Evolutionary conservation across 2,797 vertebrate species (phyloP).

Genomic region (Coilia nasus): DNA sequence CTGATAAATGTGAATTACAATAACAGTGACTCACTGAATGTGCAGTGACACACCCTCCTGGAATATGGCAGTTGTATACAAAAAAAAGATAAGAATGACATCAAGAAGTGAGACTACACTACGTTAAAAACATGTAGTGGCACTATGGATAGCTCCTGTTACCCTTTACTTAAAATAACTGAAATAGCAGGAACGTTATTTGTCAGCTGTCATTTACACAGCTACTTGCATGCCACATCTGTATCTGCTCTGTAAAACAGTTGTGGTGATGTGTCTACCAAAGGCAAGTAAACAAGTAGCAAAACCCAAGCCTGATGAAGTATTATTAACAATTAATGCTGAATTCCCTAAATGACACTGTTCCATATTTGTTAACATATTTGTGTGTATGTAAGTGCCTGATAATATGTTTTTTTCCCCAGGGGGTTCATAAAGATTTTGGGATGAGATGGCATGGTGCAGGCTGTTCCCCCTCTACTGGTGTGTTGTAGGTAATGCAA

Average conservation of each 20-base stretch:
- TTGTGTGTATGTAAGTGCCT: no score
- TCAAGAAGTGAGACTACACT: neutral
- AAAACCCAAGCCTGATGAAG: neutral
- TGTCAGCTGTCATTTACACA: no score
- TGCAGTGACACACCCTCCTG: neutral
- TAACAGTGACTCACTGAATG: neutral
- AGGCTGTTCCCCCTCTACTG: slow-evolving; percentile 71
- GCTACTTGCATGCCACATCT: neutral
- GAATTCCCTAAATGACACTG: no score
- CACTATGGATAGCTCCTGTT: neutral
- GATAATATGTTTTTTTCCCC: neutral
- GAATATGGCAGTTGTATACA: neutral
- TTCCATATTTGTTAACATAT: no score
- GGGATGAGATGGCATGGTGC: neutral
- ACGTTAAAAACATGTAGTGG: neutral
- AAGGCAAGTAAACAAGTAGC: neutral
- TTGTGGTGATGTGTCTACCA: neutral
- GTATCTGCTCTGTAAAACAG: neutral
- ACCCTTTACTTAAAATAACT: neutral
- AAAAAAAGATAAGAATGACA: neutral
- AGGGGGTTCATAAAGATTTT: neutral
- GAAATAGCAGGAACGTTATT: neutral
- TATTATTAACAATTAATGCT: no score
- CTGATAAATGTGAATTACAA: neutral
- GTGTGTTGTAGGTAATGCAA: slow-evolving; percentile 49